These are phyloP conservation scores for Oryzias melastigma DNA, from an alignment of 2,113 vertebrate species.

Conservation along the genomic window DNA sequence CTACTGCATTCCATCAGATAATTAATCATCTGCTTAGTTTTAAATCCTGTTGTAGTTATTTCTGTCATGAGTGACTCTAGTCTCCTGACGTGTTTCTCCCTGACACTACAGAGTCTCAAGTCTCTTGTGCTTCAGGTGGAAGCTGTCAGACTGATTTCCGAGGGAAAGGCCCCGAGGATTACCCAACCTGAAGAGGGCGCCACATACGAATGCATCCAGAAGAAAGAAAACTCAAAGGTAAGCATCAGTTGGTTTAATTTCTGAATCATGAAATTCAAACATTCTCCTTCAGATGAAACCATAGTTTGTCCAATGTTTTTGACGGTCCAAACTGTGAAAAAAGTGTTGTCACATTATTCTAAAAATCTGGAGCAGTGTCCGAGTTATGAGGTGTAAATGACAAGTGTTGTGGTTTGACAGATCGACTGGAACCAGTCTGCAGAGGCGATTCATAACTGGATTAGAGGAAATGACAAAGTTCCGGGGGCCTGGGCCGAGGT, in stretches of 20 bases:
- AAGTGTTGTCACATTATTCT: too few relatives aligned
- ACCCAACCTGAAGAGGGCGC: conserved; percentile 82
- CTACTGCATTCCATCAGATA: too few relatives aligned
- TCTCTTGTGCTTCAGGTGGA: conserved; percentile 75
- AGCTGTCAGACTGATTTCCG: conserved; percentile 80
- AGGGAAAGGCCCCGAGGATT: conserved; percentile 78
- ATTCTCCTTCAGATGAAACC: too few relatives aligned
- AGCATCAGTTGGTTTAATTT: not conserved
- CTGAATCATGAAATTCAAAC: too few relatives aligned
- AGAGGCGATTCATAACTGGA: conserved; percentile 87
- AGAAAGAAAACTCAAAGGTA: conserved; percentile 84
- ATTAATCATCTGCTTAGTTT: too few relatives aligned
- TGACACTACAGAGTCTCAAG: too few relatives aligned
- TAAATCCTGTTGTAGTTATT: too few relatives aligned
- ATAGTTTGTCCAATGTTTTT: too few relatives aligned
- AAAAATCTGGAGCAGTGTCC: too few relatives aligned
- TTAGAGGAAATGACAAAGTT: conserved; percentile 88
- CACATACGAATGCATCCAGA: conserved; percentile 88
- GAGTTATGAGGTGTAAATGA: not conserved
- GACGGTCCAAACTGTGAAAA: too few relatives aligned
- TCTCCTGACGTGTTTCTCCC: too few relatives aligned
- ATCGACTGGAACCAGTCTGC: conserved; percentile 87
- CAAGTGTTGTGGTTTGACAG: conserved; percentile 46
- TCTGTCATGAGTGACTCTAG: too few relatives aligned
- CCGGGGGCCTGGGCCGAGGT: conserved; percentile 87